Conservation (phyloP, 2,113 vertebrate species). For the Morone saxatilis region DNA sequence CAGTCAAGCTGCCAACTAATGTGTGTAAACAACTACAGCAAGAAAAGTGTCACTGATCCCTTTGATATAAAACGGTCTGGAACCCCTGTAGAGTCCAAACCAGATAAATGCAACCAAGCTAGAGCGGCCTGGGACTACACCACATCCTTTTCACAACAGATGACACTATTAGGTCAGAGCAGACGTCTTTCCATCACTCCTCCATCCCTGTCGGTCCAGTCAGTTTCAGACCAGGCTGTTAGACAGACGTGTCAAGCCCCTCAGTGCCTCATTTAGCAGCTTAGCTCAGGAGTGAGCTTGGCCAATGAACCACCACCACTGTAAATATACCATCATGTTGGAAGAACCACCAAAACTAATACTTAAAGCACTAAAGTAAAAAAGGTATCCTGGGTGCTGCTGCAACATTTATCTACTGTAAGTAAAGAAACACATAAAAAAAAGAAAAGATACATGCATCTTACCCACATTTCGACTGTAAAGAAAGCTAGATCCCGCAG, state of each 20-base stretch:
- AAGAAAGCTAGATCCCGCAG: neutral
- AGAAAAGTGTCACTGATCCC: constrained; percentile 33
- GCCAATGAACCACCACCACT: constrained; percentile 43
- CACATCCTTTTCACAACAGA: constrained; percentile 62
- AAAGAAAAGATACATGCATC: neutral
- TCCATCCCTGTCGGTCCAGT: constrained; percentile 27
- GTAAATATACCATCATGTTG: constrained; percentile 37
- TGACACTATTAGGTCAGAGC: constrained; percentile 67
- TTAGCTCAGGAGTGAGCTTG: constrained; percentile 24
- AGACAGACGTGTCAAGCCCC: constrained; percentile 57
- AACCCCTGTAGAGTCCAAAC: constrained; percentile 45
- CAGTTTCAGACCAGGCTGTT: constrained; percentile 56
- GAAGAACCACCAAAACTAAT: neutral
- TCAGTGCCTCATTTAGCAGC: constrained; percentile 59
- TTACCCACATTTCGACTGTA: neutral
- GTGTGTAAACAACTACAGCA: constrained; percentile 49
- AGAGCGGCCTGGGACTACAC: constrained; percentile 16
- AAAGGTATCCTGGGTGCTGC: neutral
- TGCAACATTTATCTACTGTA: neutral
- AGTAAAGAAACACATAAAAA: neutral
- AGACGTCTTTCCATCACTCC: constrained; percentile 60
- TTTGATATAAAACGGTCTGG: constrained; percentile 43
- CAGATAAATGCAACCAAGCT: constrained; percentile 30
- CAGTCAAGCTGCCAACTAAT: constrained; percentile 49
- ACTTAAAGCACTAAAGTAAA: neutral